Evolutionary conservation across 1,140 invertebrate genomes (phyloP), one percentile per base, ranked within the genome.

Genomic region (Sycophaga agraensis): DNA sequence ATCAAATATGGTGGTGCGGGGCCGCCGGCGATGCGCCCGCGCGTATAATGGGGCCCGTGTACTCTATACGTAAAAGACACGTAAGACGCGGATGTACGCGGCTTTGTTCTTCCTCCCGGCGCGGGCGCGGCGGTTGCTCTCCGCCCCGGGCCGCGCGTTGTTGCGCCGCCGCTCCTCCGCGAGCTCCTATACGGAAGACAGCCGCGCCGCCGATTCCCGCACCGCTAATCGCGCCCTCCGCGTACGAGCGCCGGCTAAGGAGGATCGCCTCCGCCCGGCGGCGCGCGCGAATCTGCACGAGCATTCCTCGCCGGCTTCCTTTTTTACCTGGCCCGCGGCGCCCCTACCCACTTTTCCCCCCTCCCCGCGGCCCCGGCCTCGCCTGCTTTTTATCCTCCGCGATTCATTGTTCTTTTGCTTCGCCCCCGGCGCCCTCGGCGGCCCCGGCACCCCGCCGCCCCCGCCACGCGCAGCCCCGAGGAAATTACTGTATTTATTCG

Each of bases 1-100:
- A 73, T 75, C 72, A 70, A 75, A 76, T 77, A 77, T 72, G 73
- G 74, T 72, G 66, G 48, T 53, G 57, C 49, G 55, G 31, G 59
- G 57, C 53, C 50, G 59, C 55, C 59, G 58, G 49, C 43, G 17
- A 46, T 59, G 63, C 56, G n/a, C 26, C 17, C 26, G n/a, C 45
- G 12, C 14, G 31, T 40, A 53, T 53, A 53, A 53, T 53, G 50
- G 50, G 19, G 8, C 48, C 37, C 17, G 28, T 48, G 45, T 48
- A 48, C 14, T 50, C 31, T 50, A 21, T 37, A 26, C 16, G 6
- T 37, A 50, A 50, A 22, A 40, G 50, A 53, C 35, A 53, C 50
- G 21, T 26, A 40, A 40, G 24, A 24, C 50, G 19, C 17, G n/a
- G n/a, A n/a, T n/a, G n/a, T n/a, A n/a, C n/a, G n/a, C n/a, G n/a